Evolutionary conservation across 2,888 invertebrate species (phyloP).

Genomic region (Noctua pronuba): DNA sequence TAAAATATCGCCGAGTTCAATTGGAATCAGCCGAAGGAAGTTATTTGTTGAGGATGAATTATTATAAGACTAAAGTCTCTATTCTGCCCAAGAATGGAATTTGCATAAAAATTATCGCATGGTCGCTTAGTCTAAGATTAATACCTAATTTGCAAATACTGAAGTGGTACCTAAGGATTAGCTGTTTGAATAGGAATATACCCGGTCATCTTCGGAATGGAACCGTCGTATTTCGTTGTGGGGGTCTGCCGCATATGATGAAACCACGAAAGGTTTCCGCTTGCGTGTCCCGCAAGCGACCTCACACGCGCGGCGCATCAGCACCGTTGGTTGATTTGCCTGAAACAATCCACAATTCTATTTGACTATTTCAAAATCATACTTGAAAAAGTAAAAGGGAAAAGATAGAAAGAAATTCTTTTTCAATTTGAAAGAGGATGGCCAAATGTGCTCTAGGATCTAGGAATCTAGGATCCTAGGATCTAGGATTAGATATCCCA

Average conservation of each 20-base stretch:
- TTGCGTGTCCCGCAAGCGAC: conserved; percentile 81
- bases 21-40: conserved; percentile 65
- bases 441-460: conserved; percentile 35
- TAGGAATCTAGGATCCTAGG: no score
- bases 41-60: conserved; percentile 54
- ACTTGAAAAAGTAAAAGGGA: neutral
- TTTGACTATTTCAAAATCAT: neutral
- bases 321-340: conserved; percentile 82
- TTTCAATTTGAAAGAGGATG: neutral
- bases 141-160: conserved; percentile 20
- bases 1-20: conserved; percentile 70
- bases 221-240: conserved; percentile 75
- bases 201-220: conserved; percentile 83
- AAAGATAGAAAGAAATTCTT: neutral
- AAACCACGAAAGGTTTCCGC: conserved; percentile 77
- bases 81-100: conserved; percentile 15
- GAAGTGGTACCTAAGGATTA: conserved; percentile 18
- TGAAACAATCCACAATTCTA: conserved; percentile 70
- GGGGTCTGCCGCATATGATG: conserved; percentile 73
- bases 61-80: conserved; percentile 36
- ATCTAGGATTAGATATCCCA: conserved; percentile 52
- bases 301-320: conserved; percentile 85
- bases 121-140: neutral
- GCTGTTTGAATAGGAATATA: conserved; percentile 65
- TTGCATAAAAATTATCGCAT: neutral